Evolutionary conservation across 2,888 invertebrate species (phyloP).

Genomic region (Argynnis bischoffii): DNA sequence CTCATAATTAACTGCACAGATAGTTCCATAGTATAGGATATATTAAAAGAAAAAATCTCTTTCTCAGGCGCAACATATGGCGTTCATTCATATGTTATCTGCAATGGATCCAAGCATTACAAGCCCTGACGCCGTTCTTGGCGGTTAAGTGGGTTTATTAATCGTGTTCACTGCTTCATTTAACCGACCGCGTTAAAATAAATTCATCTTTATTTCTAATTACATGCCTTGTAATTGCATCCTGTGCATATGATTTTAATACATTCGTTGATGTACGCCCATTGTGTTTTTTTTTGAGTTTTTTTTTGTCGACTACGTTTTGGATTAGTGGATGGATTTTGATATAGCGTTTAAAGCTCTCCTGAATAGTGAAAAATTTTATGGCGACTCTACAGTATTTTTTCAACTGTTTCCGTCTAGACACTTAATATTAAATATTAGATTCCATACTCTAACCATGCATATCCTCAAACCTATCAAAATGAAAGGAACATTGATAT

Average conservation of each 20-base stretch:
- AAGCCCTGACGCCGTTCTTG: constrained; percentile 41
- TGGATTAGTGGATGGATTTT: no score
- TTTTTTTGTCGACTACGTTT: no score
- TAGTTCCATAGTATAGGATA: constrained; percentile 6
- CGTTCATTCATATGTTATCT: constrained; percentile 46
- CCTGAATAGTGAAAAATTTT: no score
- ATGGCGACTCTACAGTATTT: no score
- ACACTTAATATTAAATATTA: no score
- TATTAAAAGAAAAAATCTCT: constrained; percentile 17
- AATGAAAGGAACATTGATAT: no score
- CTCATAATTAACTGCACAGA: background rate
- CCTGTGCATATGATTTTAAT: constrained; percentile 9
- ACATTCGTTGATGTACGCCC: no score
- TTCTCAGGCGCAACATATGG: constrained; percentile 39
- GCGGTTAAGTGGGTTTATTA: constrained; percentile 52
- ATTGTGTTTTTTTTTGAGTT: no score
- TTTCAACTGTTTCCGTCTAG: no score
- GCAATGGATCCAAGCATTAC: constrained; percentile 43
- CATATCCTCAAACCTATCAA: no score
- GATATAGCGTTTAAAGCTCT: no score
- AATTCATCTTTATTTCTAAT: constrained; percentile 37
- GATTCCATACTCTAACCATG: no score
- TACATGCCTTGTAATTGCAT: constrained; percentile 20
- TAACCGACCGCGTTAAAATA: constrained; percentile 49
- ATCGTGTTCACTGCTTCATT: constrained; percentile 58